Evolutionary conservation across 2,113 vertebrate genomes (phyloP), one percentile per base, ranked within the genome.

Genomic region (Taxidea taxus): DNA sequence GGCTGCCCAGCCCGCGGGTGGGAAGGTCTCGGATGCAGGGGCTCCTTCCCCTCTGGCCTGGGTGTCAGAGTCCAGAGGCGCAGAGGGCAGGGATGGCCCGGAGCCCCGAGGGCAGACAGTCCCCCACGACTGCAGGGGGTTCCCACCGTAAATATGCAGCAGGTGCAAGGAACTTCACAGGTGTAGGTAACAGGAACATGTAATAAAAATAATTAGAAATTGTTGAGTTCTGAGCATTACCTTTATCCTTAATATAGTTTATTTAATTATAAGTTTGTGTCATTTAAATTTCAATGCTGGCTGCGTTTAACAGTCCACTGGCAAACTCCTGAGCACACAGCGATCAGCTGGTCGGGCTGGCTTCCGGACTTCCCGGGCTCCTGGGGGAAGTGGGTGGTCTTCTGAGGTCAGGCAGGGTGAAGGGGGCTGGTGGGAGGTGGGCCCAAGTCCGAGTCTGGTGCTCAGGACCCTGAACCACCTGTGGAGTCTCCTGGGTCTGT

Each of bases 61-160:
- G 58, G 29, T 21, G 12, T 18, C n/a, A 4, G 11, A 12, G 5
- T 64, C 23, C 49, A 74, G 62, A 39, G 12, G 16, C 6, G 4
- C 12, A 39, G 37, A 42, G 27, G 60, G 47, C 6, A 18, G 10
- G 51, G 11, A 62, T 2, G 12, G 27, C 27, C 13, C 11, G 60
- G 16, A 29, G 11, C 4, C 16, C 49, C 14, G 42, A n/a, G 14
- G 25, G n/a, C 25, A 42, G 0, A 12, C 12, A 2, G 14, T 0
- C 3, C 21, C n/a, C 18, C 13, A 11, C 0, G 8, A 0, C 2
- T 11, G 4, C 1, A n/a, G 0, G 0, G 7, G 54, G 1, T 23
- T 58, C 51, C 58, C 78, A 2, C 14, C 56, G 2, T 2, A 2
- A 18, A 11, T 29, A 1, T 12, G 8, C 44, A 7, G 13, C 21